A percentile compares a stretch with the other conserved stretches of the same genome.
Evolutionary conservation across 2,888 invertebrate genomes (phyloP).

Genomic region (Drosophila paranaensis): DNA sequence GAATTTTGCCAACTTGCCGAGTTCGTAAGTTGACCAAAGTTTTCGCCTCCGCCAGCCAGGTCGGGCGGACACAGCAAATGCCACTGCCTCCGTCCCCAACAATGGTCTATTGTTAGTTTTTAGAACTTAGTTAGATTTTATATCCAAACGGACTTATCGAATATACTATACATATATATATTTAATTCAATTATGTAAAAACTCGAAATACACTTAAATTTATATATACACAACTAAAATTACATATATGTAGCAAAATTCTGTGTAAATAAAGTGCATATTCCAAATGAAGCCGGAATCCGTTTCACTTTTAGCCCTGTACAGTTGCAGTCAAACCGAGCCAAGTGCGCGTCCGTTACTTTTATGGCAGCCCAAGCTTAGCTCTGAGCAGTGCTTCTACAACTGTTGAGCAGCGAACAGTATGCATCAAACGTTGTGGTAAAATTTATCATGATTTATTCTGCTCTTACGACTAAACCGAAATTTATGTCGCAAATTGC

Average conservation of each 20-base stretch:
- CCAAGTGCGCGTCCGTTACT: background rate
- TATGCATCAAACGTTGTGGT: conserved; percentile 1
- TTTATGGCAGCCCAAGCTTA: conserved; percentile 21
- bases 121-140: conserved; percentile 22
- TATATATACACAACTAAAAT: background rate
- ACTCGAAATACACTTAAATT: background rate
- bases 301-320: conserved; percentile 2
- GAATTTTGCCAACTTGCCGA: conserved; percentile 82
- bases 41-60: conserved; percentile 34
- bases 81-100: background rate
- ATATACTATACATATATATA: background rate
- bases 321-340: conserved; percentile 16
- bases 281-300: background rate
- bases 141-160: conserved; percentile 11
- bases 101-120: conserved; percentile 1
- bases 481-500: background rate
- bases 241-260: background rate
- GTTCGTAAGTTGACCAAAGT: conserved; percentile 82
- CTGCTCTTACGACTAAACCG: background rate
- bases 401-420: background rate
- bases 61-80: background rate
- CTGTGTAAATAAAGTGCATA: conserved; percentile 40
- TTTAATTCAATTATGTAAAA: conserved; percentile 15
- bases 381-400: background rate
- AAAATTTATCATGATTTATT: background rate